phyloP scores from a whole-genome alignment of 2,888 invertebrate genomes.

The Lithodes maja region DNA sequence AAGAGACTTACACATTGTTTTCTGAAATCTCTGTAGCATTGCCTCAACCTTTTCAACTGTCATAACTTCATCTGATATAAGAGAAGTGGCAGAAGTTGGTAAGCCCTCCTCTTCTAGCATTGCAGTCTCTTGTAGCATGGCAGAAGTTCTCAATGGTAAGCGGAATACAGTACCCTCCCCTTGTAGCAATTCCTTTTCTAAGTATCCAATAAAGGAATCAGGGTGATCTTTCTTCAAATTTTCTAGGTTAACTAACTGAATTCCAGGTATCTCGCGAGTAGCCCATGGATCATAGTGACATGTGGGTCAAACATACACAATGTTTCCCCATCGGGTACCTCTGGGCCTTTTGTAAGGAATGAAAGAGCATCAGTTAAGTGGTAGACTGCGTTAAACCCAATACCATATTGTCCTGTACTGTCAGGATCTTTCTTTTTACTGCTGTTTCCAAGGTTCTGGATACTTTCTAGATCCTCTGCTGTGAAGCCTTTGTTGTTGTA shows the following conservation, averaged over 20 bases:
- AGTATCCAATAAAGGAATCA: constrained; percentile 37
- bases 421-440: constrained; percentile 37
- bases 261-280: constrained; percentile 30
- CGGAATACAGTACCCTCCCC: constrained; percentile 43
- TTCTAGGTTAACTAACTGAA: constrained; percentile 25
- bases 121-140: too few relatives aligned
- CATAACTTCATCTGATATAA: constrained; percentile 5
- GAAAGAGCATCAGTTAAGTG: constrained; percentile 54
- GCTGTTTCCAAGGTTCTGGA: constrained; percentile 49
- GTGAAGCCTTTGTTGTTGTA: constrained; percentile 49
- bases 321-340: constrained; percentile 38
- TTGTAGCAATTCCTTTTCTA: constrained; percentile 15
- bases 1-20: constrained; percentile 34
- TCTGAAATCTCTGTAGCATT: constrained; percentile 28
- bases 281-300: constrained; percentile 40
- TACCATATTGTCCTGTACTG: constrained; percentile 54
- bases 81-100: constrained; percentile 10
- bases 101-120: too few relatives aligned
- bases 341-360: constrained; percentile 45
- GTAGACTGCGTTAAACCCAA: constrained; percentile 55
- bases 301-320: constrained; percentile 56
- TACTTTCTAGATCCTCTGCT: constrained; percentile 34
- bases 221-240: constrained; percentile 39
- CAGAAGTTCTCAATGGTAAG: constrained; percentile 31
- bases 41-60: not conserved